These are phyloP conservation scores for Brevipalpus yothersi DNA, from an alignment of 1,140 invertebrate genomes.

Conservation along the genomic window DNA sequence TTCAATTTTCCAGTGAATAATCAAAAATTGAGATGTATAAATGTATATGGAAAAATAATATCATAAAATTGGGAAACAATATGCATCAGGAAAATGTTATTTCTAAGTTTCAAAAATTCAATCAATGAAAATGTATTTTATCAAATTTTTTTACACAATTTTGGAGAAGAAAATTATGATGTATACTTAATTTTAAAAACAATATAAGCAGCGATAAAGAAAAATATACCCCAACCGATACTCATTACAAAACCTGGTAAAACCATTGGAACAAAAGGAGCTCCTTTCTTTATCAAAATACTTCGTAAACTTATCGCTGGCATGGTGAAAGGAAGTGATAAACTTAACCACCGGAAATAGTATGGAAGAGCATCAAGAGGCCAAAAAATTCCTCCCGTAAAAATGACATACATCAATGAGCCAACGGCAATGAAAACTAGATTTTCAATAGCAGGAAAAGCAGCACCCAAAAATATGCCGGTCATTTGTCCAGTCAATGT, in stretches of 20 bases:
- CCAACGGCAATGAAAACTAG: neutral
- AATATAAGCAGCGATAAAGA: no score
- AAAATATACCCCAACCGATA: neutral
- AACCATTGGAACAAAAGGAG: neutral
- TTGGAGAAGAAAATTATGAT: no score
- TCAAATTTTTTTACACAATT: no score
- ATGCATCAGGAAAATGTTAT: no score
- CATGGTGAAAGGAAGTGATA: constrained; percentile 59
- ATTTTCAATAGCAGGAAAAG: constrained; percentile 13
- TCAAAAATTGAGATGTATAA: no score
- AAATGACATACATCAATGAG: neutral
- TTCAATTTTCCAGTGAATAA: no score
- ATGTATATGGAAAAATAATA: no score
- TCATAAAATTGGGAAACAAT: no score
- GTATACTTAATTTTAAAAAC: no score
- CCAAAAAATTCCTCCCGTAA: constrained; percentile 51
- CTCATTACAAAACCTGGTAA: neutral
- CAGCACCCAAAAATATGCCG: constrained; percentile 58
- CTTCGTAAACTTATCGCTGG: neutral
- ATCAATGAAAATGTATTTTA: no score
- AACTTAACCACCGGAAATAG: constrained; percentile 48
- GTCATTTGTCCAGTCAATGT: constrained; percentile 80
- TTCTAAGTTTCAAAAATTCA: no score
- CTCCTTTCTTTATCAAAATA: neutral
- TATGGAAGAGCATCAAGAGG: constrained; percentile 69